These are phyloP conservation scores for Drosophila jambulina DNA, from an alignment of 1,140 invertebrate genomes.

Conservation along the genomic window DNA sequence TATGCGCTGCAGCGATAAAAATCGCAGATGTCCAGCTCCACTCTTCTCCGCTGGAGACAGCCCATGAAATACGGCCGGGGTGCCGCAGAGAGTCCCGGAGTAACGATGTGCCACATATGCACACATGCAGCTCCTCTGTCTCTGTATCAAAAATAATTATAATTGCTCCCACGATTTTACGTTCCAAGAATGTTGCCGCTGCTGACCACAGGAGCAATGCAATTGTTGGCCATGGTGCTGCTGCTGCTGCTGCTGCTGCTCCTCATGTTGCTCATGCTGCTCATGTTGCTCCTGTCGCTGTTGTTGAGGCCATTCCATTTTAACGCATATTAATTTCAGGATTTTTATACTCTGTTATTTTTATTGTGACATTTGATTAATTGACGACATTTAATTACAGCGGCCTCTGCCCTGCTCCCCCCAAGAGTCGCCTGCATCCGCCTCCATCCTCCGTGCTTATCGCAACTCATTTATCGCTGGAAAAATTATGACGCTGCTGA, in stretches of 20 bases:
- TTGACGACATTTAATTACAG: constrained; percentile 85
- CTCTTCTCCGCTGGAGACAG: constrained; percentile 62
- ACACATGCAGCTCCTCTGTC: constrained; percentile 56
- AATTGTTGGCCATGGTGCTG: constrained; percentile 40
- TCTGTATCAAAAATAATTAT: constrained; percentile 83
- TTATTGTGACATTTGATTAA: constrained; percentile 85
- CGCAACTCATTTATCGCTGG: constrained; percentile 84
- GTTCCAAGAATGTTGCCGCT: constrained; percentile 71
- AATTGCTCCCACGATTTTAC: constrained; percentile 83
- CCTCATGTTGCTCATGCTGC: constrained; percentile 37
- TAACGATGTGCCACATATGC: constrained; percentile 40
- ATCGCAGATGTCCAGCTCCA: constrained; percentile 78
- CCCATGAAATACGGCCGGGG: constrained; percentile 76
- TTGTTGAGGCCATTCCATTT: constrained; percentile 79
- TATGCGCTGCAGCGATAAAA: constrained; percentile 82
- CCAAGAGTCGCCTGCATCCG: neutral
- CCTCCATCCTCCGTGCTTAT: constrained; percentile 57
- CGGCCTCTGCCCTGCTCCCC: constrained; percentile 27
- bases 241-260: constrained; percentile 29
- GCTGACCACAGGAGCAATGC: constrained; percentile 27
- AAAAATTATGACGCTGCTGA: constrained; percentile 85
- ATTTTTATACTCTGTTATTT: constrained; percentile 83
- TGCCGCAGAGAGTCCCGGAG: constrained; percentile 54
- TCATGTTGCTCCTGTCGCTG: constrained; percentile 37
- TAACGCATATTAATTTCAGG: constrained; percentile 85